Percentiles rank a stretch among this genome's conserved stretches.
Evolutionary conservation across 1,140 invertebrate species (phyloP).

Genomic region (Papilio dardanus): DNA sequence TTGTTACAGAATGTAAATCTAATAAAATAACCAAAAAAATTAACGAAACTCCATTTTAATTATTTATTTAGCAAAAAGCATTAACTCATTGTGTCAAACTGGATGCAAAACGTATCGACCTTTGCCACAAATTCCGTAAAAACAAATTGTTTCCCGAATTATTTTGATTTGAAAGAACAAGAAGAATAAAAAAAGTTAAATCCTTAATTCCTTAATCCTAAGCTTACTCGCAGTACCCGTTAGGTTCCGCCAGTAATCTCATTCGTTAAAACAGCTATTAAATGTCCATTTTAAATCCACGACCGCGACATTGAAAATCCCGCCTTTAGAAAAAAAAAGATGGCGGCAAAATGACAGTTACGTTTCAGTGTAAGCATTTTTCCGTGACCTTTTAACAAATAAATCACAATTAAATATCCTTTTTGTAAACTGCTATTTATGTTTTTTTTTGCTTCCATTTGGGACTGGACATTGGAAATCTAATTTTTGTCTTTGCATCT

Average conservation of each 20-base stretch:
- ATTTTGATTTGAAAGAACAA: not conserved
- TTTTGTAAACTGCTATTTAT: too few species aligned
- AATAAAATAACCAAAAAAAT: too few species aligned
- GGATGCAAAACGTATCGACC: not conserved
- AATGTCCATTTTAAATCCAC: constrained; percentile 19
- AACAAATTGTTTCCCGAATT: not conserved
- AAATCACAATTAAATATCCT: too few species aligned
- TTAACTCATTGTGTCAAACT: not conserved
- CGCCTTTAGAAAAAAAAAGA: constrained; percentile 3
- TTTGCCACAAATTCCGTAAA: not conserved
- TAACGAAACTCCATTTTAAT: too few species aligned
- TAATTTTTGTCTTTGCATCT: too few species aligned
- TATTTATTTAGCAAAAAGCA: too few species aligned
- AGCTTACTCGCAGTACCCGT: too few species aligned
- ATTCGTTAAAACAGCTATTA: constrained; percentile 16
- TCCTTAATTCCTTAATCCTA: constrained; percentile 16
- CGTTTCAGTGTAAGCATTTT: not conserved
- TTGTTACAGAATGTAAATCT: too few species aligned
- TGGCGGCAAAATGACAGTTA: constrained; percentile 18
- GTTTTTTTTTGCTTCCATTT: too few species aligned
- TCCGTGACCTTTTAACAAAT: not conserved
- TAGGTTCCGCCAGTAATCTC: constrained; percentile 3
- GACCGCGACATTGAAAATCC: constrained; percentile 24
- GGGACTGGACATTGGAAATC: too few species aligned
- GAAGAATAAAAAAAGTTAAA: constrained; percentile 16